phyloP scores from a whole-genome alignment of 2,888 invertebrate genomes.

The Gandaritis pyraliata region DNA sequence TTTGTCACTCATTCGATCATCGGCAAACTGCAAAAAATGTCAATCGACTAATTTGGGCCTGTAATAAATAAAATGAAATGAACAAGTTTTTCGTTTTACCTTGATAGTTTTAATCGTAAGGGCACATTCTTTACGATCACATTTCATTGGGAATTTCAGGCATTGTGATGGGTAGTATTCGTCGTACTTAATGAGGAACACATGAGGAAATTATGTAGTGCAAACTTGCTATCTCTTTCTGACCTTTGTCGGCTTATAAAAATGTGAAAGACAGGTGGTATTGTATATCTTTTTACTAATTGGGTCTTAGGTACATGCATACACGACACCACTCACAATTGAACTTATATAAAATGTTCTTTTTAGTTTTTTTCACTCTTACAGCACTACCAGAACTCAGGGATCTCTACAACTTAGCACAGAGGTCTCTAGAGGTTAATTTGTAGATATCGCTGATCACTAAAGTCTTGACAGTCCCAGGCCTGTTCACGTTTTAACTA shows the following conservation, averaged over 20 bases:
- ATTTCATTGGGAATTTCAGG: constrained; percentile 17
- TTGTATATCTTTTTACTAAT: not conserved
- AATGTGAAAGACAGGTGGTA: too few relatives aligned
- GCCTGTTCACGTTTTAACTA: too few relatives aligned
- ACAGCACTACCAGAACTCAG: too few relatives aligned
- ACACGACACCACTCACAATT: too few relatives aligned
- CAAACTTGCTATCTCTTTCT: not conserved
- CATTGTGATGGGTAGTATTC: constrained; percentile 17
- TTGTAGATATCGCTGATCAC: too few relatives aligned
- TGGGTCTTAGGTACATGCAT: too few relatives aligned
- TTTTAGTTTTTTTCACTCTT: too few relatives aligned
- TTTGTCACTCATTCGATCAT: constrained; percentile 53
- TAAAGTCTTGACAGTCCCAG: too few relatives aligned
- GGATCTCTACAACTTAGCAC: too few relatives aligned
- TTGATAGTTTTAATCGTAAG: constrained; percentile 24
- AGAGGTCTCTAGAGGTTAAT: too few relatives aligned
- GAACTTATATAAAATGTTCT: too few relatives aligned
- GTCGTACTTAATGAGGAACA: too few relatives aligned
- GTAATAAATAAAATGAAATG: constrained; percentile 38
- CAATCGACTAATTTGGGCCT: constrained; percentile 37
- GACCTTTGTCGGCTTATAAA: not conserved
- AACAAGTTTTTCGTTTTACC: constrained; percentile 37
- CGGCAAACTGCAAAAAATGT: constrained; percentile 39
- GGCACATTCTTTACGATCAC: constrained; percentile 16
- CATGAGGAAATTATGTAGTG: constrained; percentile 14